A percentile compares a stretch with the other conserved stretches of the same genome.
phyloP scores from a whole-genome alignment of 2,888 invertebrate species.

The Phalera bucephala region DNA sequence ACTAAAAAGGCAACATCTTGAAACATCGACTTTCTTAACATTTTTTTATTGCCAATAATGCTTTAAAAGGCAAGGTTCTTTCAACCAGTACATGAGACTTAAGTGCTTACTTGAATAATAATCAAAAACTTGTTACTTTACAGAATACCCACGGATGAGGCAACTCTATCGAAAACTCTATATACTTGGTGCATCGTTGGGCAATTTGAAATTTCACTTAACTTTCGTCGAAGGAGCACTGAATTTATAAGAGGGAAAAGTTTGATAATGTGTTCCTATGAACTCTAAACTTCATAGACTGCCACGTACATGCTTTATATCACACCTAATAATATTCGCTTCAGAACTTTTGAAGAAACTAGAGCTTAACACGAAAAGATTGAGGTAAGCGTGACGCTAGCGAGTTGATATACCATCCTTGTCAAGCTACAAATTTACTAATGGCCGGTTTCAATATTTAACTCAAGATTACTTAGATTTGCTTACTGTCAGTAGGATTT shows the following conservation, averaged over 20 bases:
- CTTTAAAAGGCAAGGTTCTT: no score
- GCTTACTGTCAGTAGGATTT: no score
- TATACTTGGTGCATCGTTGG: slow-evolving; percentile 36
- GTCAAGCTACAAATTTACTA: neutral
- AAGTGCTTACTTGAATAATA: slow-evolving; percentile 15
- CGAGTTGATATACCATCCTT: no score
- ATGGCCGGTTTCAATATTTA: no score
- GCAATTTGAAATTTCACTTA: slow-evolving; percentile 44
- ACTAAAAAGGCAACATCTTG: no score
- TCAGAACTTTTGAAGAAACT: neutral
- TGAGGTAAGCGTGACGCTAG: no score
- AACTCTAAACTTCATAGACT: slow-evolving; percentile 25
- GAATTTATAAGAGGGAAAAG: slow-evolving; percentile 39
- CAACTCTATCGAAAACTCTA: slow-evolving; percentile 19
- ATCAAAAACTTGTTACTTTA: slow-evolving; percentile 37
- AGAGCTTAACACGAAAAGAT: no score
- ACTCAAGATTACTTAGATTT: no score
- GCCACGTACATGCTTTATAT: slow-evolving; percentile 15
- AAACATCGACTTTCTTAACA: no score
- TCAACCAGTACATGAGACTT: no score
- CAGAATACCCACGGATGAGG: slow-evolving; percentile 14
- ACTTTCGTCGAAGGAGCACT: slow-evolving; percentile 26
- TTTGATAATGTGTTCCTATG: slow-evolving; percentile 30
- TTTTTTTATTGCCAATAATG: no score
- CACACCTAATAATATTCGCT: slow-evolving; percentile 4